phyloP scores from a whole-genome alignment of 2,888 invertebrate species.

The Drosophila phalerata region DNA sequence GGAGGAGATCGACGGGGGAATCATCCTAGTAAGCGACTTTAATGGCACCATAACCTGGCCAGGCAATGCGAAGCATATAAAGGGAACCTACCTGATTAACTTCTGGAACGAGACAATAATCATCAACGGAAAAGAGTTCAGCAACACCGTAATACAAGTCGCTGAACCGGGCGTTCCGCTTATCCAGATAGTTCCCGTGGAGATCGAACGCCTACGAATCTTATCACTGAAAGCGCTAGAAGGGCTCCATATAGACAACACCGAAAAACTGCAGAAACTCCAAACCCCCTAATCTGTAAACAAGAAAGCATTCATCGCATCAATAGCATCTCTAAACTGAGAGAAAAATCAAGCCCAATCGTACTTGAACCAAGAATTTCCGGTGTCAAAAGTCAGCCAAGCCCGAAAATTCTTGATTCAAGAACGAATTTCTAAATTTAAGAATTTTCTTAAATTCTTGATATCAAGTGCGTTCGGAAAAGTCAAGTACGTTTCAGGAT shows the following conservation, averaged over 20 bases:
- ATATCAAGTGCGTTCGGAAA: too few species aligned
- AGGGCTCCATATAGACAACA: too few species aligned
- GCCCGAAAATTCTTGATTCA: too few species aligned
- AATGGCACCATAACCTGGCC: constrained; percentile 1
- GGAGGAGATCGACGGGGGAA: neutral
- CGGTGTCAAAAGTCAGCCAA: too few species aligned
- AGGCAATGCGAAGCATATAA: too few species aligned
- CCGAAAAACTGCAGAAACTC: too few species aligned
- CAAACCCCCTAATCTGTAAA: neutral
- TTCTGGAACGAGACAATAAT: constrained; percentile 8
- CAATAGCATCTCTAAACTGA: constrained; percentile 4
- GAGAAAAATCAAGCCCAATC: too few species aligned
- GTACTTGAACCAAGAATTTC: too few species aligned
- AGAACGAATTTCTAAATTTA: too few species aligned
- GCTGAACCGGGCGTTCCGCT: neutral
- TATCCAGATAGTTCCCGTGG: constrained; percentile 2
- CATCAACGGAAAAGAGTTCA: constrained; percentile 7
- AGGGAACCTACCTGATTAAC: too few species aligned
- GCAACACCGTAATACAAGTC: neutral
- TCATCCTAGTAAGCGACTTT: neutral
- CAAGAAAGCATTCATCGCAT: constrained; percentile 1
- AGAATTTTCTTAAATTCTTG: too few species aligned
- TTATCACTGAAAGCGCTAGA: neutral
- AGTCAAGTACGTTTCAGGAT: too few species aligned
- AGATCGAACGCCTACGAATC: neutral